A percentile compares a stretch with the other conserved stretches of the same genome.
Conservation (phyloP, 2,113 vertebrate species). For the human (Homo sapiens) region DNA sequence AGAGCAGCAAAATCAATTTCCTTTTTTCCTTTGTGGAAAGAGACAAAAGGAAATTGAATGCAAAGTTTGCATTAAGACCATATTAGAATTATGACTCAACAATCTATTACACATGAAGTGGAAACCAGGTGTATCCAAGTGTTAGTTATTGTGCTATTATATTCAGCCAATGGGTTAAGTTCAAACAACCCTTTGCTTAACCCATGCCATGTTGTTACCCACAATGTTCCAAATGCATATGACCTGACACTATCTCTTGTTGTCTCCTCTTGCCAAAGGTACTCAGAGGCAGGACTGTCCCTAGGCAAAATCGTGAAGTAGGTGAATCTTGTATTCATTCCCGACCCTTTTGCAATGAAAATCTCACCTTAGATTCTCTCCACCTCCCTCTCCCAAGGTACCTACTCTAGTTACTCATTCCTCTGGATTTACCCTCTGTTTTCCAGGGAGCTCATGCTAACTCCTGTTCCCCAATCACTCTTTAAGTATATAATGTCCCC, state of each 20-base stretch:
- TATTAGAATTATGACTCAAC: constrained; percentile 49
- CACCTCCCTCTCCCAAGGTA: neutral
- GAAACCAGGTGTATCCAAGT: neutral
- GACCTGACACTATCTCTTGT: neutral
- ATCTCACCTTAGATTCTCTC: neutral
- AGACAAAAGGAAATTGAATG: constrained; percentile 65
- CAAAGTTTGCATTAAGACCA: constrained; percentile 33
- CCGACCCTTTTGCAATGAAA: neutral
- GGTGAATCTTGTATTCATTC: neutral
- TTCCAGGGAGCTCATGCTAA: neutral
- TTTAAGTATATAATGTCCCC: neutral
- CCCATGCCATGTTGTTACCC: neutral
- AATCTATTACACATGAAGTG: constrained; percentile 1
- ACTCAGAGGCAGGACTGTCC: constrained; percentile 19
- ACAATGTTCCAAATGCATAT: neutral
- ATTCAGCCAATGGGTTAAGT: neutral
- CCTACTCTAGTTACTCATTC: neutral
- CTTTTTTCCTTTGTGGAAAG: constrained; percentile 48
- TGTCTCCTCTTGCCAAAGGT: constrained; percentile 26
- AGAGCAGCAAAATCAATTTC: constrained; percentile 62
- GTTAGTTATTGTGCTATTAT: neutral
- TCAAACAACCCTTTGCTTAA: constrained; percentile 11
- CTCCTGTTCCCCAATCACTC: neutral
- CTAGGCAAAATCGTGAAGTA: constrained; percentile 18
- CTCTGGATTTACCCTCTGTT: neutral